Evolutionary conservation across 2,888 invertebrate genomes (phyloP).

Genomic region (Brachyopa scutellaris): DNA sequence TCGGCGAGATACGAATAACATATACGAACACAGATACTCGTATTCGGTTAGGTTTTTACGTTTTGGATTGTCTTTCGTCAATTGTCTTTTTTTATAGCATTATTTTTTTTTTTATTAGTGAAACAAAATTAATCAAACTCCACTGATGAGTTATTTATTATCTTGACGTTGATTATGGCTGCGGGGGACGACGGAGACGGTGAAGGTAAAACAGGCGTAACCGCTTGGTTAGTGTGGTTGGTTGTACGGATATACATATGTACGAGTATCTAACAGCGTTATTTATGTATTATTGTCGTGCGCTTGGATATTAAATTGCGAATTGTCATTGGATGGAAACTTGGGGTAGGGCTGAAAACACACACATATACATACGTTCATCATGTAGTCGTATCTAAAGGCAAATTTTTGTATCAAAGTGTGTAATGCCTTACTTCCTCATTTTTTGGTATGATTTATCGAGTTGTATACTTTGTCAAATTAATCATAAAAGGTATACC

Average conservation of each 20-base stretch:
- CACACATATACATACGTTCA: neutral
- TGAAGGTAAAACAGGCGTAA: conserved; percentile 53
- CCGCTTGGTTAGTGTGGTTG: conserved; percentile 9
- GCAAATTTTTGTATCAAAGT: no score
- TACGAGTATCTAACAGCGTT: conserved; percentile 40
- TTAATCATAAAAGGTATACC: conserved; percentile 29
- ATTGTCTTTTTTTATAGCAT: no score
- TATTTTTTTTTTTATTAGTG: conserved; percentile 16
- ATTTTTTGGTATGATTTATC: conserved; percentile 37
- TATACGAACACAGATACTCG: neutral
- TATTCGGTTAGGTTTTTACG: conserved; percentile 2
- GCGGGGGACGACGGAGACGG: conserved; percentile 26
- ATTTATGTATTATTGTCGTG: conserved; percentile 57
- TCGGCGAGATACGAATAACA: conserved; percentile 13
- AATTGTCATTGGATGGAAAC: conserved; percentile 29
- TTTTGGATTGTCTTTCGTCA: no score
- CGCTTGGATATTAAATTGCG: conserved; percentile 17
- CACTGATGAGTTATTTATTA: conserved; percentile 54
- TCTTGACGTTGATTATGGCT: conserved; percentile 29
- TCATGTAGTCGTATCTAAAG: no score
- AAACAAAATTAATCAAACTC: conserved; percentile 62
- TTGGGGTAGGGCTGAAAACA: conserved; percentile 9
- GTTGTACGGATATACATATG: conserved; percentile 9
- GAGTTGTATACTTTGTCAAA: conserved; percentile 24
- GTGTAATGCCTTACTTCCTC: no score